A percentile compares a stretch with the other conserved stretches of the same genome.
Evolutionary conservation across 2,113 vertebrate genomes (phyloP).

Genomic region (Coryphaenoides rupestris): DNA sequence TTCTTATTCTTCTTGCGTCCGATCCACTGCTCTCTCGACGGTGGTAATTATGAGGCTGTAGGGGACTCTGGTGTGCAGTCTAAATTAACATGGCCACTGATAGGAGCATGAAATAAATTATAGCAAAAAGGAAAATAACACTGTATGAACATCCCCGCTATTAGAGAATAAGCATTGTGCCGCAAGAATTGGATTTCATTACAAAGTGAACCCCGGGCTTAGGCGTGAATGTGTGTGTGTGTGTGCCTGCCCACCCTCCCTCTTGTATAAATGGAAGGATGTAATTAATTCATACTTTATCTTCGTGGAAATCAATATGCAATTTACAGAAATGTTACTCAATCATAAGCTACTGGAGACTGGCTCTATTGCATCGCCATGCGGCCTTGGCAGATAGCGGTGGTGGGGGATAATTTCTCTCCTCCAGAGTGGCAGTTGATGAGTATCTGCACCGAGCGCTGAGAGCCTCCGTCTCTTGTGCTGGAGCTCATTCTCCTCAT

Average conservation of each 20-base stretch:
- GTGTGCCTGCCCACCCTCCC: slow-evolving; percentile 24
- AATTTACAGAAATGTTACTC: slow-evolving; percentile 50
- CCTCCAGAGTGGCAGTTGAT: slow-evolving; percentile 24
- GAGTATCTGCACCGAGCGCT: slow-evolving; percentile 23
- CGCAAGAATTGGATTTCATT: slow-evolving; percentile 49
- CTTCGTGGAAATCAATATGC: slow-evolving; percentile 51
- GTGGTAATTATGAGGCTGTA: slow-evolving; percentile 58
- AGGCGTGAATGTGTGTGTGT: slow-evolving; percentile 27
- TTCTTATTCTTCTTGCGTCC: slow-evolving; percentile 21
- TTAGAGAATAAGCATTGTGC: slow-evolving; percentile 49
- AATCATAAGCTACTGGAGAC: slow-evolving; percentile 25
- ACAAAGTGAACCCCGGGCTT: slow-evolving; percentile 4
- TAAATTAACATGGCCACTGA: slow-evolving; percentile 59
- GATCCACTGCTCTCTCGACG: slow-evolving; percentile 30
- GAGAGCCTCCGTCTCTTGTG: slow-evolving; percentile 19
- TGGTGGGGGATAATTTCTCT: slow-evolving; percentile 17
- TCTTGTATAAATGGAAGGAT: slow-evolving; percentile 22
- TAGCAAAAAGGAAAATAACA: slow-evolving; percentile 51
- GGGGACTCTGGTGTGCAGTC: slow-evolving; percentile 51
- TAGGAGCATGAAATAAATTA: slow-evolving; percentile 58
- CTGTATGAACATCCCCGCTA: slow-evolving; percentile 38
- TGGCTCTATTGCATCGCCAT: slow-evolving; percentile 2
- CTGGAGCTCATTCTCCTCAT: neutral
- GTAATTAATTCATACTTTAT: slow-evolving; percentile 53
- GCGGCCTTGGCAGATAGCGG: slow-evolving; percentile 17